These are phyloP conservation scores for Perca flavescens DNA, from an alignment of 2,113 vertebrate species.

Conservation along the genomic window DNA sequence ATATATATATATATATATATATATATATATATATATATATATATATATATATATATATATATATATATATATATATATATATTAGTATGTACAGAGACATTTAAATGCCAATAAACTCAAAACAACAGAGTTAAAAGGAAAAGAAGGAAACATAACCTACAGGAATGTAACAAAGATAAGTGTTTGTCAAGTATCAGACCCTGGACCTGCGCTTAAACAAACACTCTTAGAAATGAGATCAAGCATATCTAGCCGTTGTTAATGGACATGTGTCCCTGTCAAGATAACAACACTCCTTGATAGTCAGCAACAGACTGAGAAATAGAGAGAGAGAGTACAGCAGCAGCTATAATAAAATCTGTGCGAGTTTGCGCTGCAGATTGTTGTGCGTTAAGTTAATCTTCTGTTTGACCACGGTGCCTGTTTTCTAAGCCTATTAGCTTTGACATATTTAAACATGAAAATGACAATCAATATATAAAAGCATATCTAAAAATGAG, in stretches of 20 bases:
- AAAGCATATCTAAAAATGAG: background rate
- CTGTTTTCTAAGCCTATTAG: background rate
- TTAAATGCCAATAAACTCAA: background rate
- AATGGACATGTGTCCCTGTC: background rate
- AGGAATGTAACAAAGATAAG: background rate
- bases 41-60: too few species aligned
- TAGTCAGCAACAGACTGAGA: background rate
- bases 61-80: too few species aligned
- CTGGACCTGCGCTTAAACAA: background rate
- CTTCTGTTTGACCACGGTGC: background rate
- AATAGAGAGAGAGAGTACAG: background rate
- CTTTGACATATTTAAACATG: background rate
- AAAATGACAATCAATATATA: background rate
- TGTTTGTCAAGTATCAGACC: background rate
- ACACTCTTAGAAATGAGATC: slow-evolving; percentile 4
- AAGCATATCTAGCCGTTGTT: background rate
- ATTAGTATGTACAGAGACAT: background rate
- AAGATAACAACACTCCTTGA: slow-evolving; percentile 12
- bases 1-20: too few species aligned
- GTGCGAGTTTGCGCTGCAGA: background rate
- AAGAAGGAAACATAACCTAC: too few species aligned
- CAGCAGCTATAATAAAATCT: background rate
- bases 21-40: too few species aligned
- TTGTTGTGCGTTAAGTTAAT: background rate
- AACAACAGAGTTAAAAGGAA: background rate